These are phyloP conservation scores for Apistogramma diplotaenia DNA, from an alignment of 2,113 vertebrate genomes.

Conservation along the genomic window DNA sequence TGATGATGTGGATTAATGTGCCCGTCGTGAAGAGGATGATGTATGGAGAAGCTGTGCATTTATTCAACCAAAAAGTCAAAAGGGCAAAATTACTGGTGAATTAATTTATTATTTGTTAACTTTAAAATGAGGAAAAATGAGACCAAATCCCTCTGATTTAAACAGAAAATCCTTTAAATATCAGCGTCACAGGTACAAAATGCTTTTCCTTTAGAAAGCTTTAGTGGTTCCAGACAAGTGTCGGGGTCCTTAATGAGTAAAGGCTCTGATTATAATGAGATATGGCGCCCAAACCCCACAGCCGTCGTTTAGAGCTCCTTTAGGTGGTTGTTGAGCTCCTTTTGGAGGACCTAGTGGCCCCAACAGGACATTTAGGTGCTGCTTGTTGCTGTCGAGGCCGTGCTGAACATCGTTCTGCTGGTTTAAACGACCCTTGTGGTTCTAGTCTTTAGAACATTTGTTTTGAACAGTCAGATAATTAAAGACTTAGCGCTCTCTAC, in stretches of 20 bases:
- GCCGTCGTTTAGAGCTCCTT: background rate
- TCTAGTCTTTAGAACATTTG: background rate
- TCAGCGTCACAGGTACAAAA: background rate
- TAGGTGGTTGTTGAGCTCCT: background rate
- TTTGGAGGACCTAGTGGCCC: background rate
- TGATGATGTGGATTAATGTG: slow-evolving; percentile 13
- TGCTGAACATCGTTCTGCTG: background rate
- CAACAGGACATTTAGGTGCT: background rate
- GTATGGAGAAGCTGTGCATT: background rate
- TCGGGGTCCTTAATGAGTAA: background rate
- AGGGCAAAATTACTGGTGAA: background rate
- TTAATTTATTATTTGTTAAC: background rate
- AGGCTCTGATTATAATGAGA: background rate
- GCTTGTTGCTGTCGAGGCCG: background rate
- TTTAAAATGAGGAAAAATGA: background rate
- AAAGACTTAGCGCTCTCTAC: background rate
- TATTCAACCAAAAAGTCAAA: background rate
- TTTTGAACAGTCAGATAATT: background rate
- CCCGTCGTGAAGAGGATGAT: background rate
- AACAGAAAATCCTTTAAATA: background rate
- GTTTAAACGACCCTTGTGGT: background rate
- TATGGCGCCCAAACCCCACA: background rate
- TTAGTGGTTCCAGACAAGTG: background rate
- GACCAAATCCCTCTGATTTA: background rate
- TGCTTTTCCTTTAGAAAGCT: background rate